A percentile compares a stretch with the other conserved stretches of the same genome.
Conservation (phyloP, 2,797 vertebrate species). For the Iguana delicatissima region DNA sequence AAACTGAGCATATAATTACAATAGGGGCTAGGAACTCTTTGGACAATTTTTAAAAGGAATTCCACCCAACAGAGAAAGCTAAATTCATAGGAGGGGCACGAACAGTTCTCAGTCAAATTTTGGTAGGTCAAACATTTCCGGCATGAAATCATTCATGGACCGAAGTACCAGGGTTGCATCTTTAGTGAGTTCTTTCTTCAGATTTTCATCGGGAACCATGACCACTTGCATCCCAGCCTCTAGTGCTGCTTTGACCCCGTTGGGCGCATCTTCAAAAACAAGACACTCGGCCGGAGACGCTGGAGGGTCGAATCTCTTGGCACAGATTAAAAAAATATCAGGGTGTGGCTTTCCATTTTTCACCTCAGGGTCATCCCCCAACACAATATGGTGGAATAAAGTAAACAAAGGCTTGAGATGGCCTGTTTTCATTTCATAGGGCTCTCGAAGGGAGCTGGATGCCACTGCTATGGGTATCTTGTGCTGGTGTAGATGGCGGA, state of each 20-base stretch:
- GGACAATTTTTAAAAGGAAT: slow-evolving; percentile 1
- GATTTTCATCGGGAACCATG: slow-evolving; percentile 90
- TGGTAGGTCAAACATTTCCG: slow-evolving; percentile 89
- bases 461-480: slow-evolving; percentile 87
- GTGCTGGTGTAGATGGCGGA: slow-evolving; percentile 85
- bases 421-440: slow-evolving; percentile 84
- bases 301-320: slow-evolving; percentile 84
- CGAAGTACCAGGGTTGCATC: slow-evolving; percentile 83
- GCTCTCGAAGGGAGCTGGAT: slow-evolving; percentile 82
- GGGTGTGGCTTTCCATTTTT: slow-evolving; percentile 86
- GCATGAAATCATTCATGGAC: slow-evolving; percentile 88
- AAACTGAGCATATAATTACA: slow-evolving; percentile 23
- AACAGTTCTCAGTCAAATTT: slow-evolving; percentile 76
- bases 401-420: slow-evolving; percentile 85
- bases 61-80: background rate
- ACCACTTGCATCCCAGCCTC: slow-evolving; percentile 93
- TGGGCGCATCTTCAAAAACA: slow-evolving; percentile 93
- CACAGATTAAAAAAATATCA: slow-evolving; percentile 88
- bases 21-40: background rate
- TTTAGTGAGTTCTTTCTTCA: slow-evolving; percentile 81
- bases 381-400: slow-evolving; percentile 86
- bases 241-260: slow-evolving; percentile 85
- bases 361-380: slow-evolving; percentile 91
- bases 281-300: slow-evolving; percentile 83
- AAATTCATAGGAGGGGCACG: background rate